These are phyloP conservation scores for Calyptommatus sinebrachiatus DNA, from an alignment of 2,113 vertebrate species.

Conservation along the genomic window DNA sequence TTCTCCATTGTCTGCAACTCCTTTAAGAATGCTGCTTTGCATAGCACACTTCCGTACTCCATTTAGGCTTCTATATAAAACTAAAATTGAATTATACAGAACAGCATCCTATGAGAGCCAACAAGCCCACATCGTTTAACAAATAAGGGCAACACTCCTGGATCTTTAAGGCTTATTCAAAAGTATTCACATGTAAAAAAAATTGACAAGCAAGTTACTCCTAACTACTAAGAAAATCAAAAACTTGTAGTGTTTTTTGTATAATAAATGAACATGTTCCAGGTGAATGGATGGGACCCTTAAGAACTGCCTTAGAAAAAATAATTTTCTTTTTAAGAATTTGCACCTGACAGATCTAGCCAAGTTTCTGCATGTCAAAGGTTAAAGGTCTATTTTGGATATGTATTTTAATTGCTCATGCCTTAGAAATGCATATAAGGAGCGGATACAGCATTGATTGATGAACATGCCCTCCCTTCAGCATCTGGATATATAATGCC, in stretches of 20 bases:
- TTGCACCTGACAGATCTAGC: not conserved
- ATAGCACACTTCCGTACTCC: no score
- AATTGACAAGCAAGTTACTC: not conserved
- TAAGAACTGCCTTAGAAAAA: not conserved
- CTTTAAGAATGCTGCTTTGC: no score
- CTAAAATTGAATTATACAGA: no score
- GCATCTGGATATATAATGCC: not conserved
- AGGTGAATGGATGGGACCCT: not conserved
- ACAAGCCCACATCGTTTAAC: not conserved
- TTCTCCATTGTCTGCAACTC: no score
- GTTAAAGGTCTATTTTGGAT: no score
- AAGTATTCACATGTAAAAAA: not conserved
- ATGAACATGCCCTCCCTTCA: not conserved
- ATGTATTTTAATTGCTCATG: not conserved
- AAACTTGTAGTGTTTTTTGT: not conserved
- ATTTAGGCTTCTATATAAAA: no score
- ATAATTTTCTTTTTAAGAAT: not conserved
- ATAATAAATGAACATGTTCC: not conserved
- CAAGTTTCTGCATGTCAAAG: not conserved
- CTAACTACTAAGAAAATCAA: not conserved
- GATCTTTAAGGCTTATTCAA: not conserved
- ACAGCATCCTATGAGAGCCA: no score
- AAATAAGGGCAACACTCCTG: not conserved
- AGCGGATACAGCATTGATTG: not conserved
- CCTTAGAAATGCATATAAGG: not conserved